Evolutionary conservation across 2,113 vertebrate genomes (phyloP).

Genomic region (Regulus satrapa): DNA sequence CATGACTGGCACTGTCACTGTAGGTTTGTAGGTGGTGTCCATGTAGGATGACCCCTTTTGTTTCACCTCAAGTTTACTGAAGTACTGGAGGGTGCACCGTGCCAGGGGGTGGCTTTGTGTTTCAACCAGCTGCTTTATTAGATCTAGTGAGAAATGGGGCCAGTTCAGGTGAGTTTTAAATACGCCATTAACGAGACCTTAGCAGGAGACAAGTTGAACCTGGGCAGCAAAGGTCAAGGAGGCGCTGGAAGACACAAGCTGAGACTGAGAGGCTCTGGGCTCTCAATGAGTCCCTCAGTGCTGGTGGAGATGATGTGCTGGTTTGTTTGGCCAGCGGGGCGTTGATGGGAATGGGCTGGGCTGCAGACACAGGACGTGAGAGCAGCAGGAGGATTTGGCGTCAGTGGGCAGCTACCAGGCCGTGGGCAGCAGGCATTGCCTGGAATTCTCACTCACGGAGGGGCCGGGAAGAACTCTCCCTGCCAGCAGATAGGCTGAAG

Average conservation of each 20-base stretch:
- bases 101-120: background rate
- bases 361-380: background rate
- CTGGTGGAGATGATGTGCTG: background rate
- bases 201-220: background rate
- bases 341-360: constrained; percentile 18
- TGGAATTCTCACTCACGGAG: background rate
- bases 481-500: background rate
- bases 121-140: background rate
- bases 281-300: background rate
- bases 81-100: background rate
- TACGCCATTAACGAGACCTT: rapidly evolving
- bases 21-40: background rate
- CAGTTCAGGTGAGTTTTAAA: background rate
- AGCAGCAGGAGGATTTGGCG: background rate
- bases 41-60: background rate
- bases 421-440: background rate
- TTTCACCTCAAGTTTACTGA: background rate
- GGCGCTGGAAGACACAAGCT: rapidly evolving
- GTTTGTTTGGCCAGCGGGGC: background rate
- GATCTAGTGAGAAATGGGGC: background rate
- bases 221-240: background rate
- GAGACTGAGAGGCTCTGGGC: background rate
- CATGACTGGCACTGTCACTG: too few relatives aligned
- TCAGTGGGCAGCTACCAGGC: background rate
- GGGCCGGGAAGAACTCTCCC: background rate